These are phyloP conservation scores for Theonella swinhoei DNA, from an alignment of 37 sponge, comb jelly and placozoan species.

Conservation along the genomic window DNA sequence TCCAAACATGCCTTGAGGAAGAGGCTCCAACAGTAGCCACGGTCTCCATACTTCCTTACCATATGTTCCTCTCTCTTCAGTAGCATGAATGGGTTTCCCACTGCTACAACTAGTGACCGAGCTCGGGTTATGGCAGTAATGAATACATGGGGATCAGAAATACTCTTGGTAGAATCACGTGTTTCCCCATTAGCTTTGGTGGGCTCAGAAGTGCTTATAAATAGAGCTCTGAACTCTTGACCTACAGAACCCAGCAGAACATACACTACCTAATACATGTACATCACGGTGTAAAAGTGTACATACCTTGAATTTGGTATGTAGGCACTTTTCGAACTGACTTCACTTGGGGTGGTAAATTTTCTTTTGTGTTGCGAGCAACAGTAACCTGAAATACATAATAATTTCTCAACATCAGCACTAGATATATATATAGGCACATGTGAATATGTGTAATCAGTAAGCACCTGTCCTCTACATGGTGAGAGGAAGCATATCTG, in stretches of 20 bases:
- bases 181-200: constrained; percentile 12
- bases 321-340: constrained; percentile 11
- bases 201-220: constrained; percentile 60
- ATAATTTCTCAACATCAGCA: too few relatives aligned
- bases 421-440: background rate
- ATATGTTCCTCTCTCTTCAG: constrained; percentile 32
- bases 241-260: constrained; percentile 8
- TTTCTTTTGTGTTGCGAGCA: background rate
- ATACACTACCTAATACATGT: background rate
- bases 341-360: background rate
- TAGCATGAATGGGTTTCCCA: constrained; percentile 59
- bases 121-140: constrained; percentile 66
- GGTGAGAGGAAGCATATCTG: constrained; percentile 51
- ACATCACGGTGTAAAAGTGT: background rate
- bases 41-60: constrained; percentile 36
- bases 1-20: constrained; percentile 54
- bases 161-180: constrained; percentile 46
- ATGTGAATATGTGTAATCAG: background rate
- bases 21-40: constrained; percentile 55
- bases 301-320: constrained; percentile 33
- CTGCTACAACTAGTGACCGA: constrained; percentile 54
- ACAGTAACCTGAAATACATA: background rate
- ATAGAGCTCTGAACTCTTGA: constrained; percentile 40
- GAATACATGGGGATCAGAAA: constrained; percentile 48
- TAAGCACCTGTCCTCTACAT: constrained; percentile 36